Percentiles rank a stretch among this genome's conserved stretches.
Evolutionary conservation across 2,113 vertebrate genomes (phyloP).

Genomic region (Pelobates fuscus): DNA sequence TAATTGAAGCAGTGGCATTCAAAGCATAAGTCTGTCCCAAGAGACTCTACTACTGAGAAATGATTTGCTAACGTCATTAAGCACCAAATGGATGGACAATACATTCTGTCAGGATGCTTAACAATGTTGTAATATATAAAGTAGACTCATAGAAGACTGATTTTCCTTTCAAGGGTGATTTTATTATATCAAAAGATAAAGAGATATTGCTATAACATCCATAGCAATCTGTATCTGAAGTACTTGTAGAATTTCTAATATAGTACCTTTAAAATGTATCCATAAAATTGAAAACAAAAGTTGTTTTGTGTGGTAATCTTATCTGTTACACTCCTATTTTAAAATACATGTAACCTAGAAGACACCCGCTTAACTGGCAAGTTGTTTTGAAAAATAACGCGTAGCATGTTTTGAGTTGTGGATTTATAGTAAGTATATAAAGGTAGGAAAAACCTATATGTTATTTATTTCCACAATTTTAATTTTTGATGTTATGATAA

Average conservation of each 20-base stretch:
- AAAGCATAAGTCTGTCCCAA: slow-evolving; percentile 4
- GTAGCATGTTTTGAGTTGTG: too few relatives aligned
- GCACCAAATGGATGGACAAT: slow-evolving; percentile 28
- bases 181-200: background rate
- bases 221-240: background rate
- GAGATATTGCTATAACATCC: background rate
- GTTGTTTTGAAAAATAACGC: too few relatives aligned
- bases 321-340: too few relatives aligned
- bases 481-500: too few relatives aligned
- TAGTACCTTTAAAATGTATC: background rate
- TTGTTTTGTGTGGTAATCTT: too few relatives aligned
- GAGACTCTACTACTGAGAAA: background rate
- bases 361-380: too few relatives aligned
- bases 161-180: slow-evolving; percentile 2
- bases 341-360: too few relatives aligned
- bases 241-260: background rate
- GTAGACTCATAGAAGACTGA: background rate
- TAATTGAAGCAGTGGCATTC: background rate
- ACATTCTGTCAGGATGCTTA: slow-evolving; percentile 4
- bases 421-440: too few relatives aligned
- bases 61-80: slow-evolving; percentile 10
- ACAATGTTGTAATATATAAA: slow-evolving; percentile 8
- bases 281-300: background rate
- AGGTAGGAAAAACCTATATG: too few relatives aligned
- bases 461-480: too few relatives aligned